Conservation (phyloP, 2,113 vertebrate genomes). For the Albula goreensis region DNA sequence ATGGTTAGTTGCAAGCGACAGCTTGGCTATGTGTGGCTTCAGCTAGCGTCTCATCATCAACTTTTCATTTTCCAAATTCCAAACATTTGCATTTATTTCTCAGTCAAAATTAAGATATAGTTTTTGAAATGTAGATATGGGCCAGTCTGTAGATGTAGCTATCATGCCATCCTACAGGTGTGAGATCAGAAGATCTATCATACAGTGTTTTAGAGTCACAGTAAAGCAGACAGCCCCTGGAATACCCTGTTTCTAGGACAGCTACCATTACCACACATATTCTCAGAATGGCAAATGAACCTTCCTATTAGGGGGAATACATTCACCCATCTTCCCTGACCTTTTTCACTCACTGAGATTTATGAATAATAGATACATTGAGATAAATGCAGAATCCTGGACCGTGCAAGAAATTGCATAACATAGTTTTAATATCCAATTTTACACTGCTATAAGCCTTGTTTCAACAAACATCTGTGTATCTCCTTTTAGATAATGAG, state of each 20-base stretch:
- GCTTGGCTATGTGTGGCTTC: no score
- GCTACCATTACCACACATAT: background rate
- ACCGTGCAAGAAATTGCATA: background rate
- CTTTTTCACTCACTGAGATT: background rate
- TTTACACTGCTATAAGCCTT: background rate
- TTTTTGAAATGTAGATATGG: background rate
- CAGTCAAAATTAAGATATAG: background rate
- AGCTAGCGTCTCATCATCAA: no score
- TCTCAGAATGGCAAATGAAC: background rate
- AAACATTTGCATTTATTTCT: background rate
- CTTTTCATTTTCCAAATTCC: no score
- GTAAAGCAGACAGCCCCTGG: background rate
- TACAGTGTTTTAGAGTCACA: background rate
- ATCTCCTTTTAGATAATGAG: background rate
- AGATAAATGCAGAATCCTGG: background rate
- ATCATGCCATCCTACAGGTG: background rate
- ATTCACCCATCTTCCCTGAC: background rate
- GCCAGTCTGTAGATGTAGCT: background rate
- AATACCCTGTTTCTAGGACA: background rate
- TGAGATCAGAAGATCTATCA: background rate
- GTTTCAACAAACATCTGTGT: background rate
- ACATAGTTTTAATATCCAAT: background rate
- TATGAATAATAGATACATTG: background rate
- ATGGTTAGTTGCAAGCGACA: no score
- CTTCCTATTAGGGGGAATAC: background rate